phyloP scores from a whole-genome alignment of 2,888 invertebrate genomes.

The Platynereis dumerilii region DNA sequence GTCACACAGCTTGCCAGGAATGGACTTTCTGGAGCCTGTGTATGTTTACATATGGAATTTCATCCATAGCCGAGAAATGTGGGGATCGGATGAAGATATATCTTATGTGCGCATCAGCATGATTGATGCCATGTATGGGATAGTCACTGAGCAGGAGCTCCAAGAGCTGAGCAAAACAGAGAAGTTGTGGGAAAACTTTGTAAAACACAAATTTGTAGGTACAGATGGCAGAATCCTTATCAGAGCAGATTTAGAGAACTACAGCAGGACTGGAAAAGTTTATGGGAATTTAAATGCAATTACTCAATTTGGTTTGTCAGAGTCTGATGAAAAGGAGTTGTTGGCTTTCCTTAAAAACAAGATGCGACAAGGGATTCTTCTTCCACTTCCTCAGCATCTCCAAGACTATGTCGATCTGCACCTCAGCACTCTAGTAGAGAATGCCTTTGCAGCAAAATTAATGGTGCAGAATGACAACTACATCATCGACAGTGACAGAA shows the following conservation, averaged over 20 bases:
- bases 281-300: neutral
- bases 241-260: neutral
- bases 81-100: neutral
- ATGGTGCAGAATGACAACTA: slow-evolving; percentile 34
- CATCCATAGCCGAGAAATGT: neutral
- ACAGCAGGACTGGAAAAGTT: neutral
- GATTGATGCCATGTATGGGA: neutral
- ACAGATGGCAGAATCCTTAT: too few species aligned
- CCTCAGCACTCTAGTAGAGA: slow-evolving; percentile 30
- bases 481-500: slow-evolving; percentile 30
- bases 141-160: neutral
- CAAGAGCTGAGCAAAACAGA: too few species aligned
- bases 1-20: slow-evolving; percentile 20
- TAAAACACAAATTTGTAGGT: too few species aligned
- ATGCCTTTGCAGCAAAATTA: slow-evolving; percentile 33
- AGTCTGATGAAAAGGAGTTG: neutral
- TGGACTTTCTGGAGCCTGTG: slow-evolving; percentile 28
- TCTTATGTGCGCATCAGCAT: too few species aligned
- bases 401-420: slow-evolving; percentile 23
- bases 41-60: slow-evolving; percentile 28
- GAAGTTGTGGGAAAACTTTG: too few species aligned
- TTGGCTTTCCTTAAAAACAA: neutral
- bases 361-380: neutral
- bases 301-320: neutral
- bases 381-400: slow-evolving; percentile 15